Conservation (phyloP, 2,113 vertebrate genomes). For the Corythaeola cristata region DNA sequence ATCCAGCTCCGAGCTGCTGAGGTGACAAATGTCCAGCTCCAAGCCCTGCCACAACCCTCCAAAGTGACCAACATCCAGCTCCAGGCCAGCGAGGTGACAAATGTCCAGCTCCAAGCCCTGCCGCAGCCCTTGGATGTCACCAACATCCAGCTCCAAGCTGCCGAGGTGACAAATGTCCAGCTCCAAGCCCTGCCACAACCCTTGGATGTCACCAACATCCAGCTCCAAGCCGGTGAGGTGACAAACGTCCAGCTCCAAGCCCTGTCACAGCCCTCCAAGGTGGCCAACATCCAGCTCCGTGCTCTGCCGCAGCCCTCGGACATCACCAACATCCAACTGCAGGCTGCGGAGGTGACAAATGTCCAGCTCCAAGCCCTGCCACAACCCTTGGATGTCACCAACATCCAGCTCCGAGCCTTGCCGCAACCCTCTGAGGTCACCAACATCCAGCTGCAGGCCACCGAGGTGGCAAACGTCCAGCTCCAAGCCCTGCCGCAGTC, state of each 20-base stretch:
- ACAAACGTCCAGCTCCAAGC: neutral
- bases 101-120: constrained; percentile 53
- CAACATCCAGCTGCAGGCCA: neutral
- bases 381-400: neutral
- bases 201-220: too few species aligned
- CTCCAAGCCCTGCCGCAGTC: too few species aligned
- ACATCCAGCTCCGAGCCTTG: constrained; percentile 56
- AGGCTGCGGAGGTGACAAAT: neutral
- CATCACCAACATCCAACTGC: neutral
- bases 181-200: neutral
- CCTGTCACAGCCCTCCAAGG: neutral
- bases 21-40: neutral
- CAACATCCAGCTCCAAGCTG: constrained; percentile 14
- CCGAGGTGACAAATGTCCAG: neutral
- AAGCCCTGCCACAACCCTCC: neutral
- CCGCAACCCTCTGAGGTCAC: neutral
- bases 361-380: neutral
- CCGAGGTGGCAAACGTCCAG: neutral
- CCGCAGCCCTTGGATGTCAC: neutral
- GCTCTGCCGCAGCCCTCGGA: neutral
- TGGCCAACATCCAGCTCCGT: neutral
- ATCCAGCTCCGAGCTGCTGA: neutral
- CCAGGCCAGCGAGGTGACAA: constrained; percentile 18
- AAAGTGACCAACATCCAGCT: constrained; percentile 58
- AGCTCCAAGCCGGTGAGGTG: neutral